These are phyloP conservation scores for Tachina fera DNA, from an alignment of 2,888 invertebrate genomes.

Conservation along the genomic window DNA sequence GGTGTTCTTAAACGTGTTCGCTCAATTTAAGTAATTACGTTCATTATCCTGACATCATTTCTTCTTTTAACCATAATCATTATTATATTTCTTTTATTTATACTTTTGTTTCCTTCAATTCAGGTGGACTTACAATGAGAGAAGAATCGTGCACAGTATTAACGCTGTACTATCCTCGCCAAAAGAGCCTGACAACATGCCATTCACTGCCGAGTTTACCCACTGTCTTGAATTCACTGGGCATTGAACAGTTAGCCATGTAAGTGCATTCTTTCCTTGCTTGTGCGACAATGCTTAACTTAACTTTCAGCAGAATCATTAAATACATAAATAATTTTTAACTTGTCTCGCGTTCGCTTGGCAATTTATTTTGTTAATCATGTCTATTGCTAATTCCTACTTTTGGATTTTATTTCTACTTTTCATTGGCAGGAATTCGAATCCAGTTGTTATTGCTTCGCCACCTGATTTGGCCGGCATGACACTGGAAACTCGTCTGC, in stretches of 20 bases:
- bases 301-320: too few relatives aligned
- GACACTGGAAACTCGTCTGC: constrained; percentile 86
- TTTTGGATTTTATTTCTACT: constrained; percentile 31
- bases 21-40: constrained; percentile 68
- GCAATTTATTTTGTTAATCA: background rate
- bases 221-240: constrained; percentile 86
- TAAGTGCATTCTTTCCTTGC: constrained; percentile 83
- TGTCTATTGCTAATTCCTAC: constrained; percentile 12
- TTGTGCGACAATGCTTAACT: background rate
- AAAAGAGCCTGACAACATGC: constrained; percentile 85
- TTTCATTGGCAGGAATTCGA: constrained; percentile 84
- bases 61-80: constrained; percentile 38
- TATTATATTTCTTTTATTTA: constrained; percentile 25
- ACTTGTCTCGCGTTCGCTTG: background rate
- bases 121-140: constrained; percentile 85
- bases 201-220: constrained; percentile 86
- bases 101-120: constrained; percentile 26
- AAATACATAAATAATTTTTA: too few relatives aligned
- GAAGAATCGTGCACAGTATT: constrained; percentile 87
- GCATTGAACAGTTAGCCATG: constrained; percentile 86
- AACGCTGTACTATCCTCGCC: constrained; percentile 86
- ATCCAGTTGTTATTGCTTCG: constrained; percentile 86
- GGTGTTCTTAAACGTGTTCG: constrained; percentile 69
- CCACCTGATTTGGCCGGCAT: constrained; percentile 86
- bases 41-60: constrained; percentile 68